These are phyloP conservation scores for Thrips palmi DNA, from an alignment of 1,140 invertebrate genomes.

Conservation along the genomic window DNA sequence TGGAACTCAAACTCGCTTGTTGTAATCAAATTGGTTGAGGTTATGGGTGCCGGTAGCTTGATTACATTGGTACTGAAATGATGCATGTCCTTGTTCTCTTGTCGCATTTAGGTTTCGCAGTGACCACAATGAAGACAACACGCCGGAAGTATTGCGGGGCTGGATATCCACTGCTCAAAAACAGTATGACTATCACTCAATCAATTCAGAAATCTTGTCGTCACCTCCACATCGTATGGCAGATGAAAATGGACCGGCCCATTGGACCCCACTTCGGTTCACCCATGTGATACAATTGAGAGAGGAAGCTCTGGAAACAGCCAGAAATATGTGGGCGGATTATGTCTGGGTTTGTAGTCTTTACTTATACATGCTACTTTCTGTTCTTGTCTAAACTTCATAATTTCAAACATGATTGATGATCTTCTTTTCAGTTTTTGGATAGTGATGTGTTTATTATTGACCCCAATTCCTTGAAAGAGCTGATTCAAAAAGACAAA, in stretches of 20 bases:
- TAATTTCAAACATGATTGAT: not conserved
- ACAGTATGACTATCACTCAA: constrained; percentile 54
- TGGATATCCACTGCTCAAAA: constrained; percentile 45
- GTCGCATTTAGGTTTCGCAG: constrained; percentile 53
- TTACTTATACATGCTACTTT: constrained; percentile 6
- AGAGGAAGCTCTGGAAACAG: constrained; percentile 57
- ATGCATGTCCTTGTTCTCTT: constrained; percentile 6
- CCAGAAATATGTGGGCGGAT: constrained; percentile 61
- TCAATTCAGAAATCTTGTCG: constrained; percentile 41
- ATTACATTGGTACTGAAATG: not conserved
- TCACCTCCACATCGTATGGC: constrained; percentile 24
- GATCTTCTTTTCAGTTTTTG: constrained; percentile 47
- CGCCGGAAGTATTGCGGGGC: constrained; percentile 44
- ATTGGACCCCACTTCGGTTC: constrained; percentile 64
- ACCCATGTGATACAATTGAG: constrained; percentile 61
- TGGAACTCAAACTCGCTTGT: not conserved
- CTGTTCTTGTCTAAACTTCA: not conserved
- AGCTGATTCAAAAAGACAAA: constrained; percentile 44
- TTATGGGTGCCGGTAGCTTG: not conserved
- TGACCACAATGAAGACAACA: constrained; percentile 74
- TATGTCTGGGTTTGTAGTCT: constrained; percentile 49
- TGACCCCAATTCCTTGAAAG: constrained; percentile 43
- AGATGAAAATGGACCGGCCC: constrained; percentile 44
- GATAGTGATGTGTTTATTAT: constrained; percentile 79
- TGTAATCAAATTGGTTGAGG: not conserved